Evolutionary conservation across 2,888 invertebrate species (phyloP), one percentile per base, ranked within the genome.

Genomic region (Athrips mouffetella): DNA sequence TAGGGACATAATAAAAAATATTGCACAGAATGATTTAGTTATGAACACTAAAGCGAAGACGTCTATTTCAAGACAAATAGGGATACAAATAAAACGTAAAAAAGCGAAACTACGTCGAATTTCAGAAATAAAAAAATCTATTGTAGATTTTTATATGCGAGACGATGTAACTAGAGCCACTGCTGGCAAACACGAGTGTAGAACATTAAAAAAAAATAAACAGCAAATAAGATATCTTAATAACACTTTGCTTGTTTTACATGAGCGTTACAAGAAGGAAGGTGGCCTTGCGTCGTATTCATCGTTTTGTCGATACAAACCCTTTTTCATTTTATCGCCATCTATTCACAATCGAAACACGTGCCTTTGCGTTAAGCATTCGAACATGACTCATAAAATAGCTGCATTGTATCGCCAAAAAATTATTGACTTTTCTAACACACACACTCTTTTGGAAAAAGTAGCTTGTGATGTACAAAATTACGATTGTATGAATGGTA

Each of bases 181-280:
- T 45, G 45, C 45, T n/a, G 45, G 45, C 23, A 45, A 31, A 20
- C 18, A 21, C 6, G 45, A 45, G 23, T 45, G 31, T 45, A 45
- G 21, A 11, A 45, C 31, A 1, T 45, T 31, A 11, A 45, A 45
- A 31, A 45, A 45, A 45, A 44, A 44, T 30, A 44, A 45, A 31
- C 45, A 45, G n/a, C 31, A 31, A 31, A 45, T 45, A 31, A n/a
- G 30, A n/a, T 30, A 30, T n/a, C 11, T 30, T 8, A 30, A 8
- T 30, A n/a, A 30, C 30, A 3, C 30, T n/a, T n/a, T n/a, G n/a
- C n/a, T n/a, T n/a, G n/a, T n/a, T 8, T 8, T 30, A 30, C 7
- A 30, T 30, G 30, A 30, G 11, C n/a, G 7, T 5, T 11, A 30
- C n/a, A 30, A 30, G n/a, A 30, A 30, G 30, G 30, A 30, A n/a